Evolutionary conservation across 2,888 invertebrate species (phyloP), one percentile per base, ranked within the genome.

Genomic region (Ophion obscuratus): DNA sequence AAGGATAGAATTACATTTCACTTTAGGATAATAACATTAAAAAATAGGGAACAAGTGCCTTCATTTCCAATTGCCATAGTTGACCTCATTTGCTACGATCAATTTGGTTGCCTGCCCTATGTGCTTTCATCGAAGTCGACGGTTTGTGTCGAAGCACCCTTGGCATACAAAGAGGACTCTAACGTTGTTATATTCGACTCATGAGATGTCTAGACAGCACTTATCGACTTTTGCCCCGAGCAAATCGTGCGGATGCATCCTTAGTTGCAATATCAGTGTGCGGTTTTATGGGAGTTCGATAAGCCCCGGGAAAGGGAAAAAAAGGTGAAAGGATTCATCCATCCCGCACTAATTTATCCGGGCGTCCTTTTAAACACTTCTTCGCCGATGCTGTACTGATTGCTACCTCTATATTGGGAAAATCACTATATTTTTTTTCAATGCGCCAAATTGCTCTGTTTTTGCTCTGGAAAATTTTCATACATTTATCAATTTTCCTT

Each of bases 141-240:
- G 9, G 64, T 20, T 66, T 27, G 10, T 47, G 24, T 44, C 20
- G 4, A 47, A 68, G 27, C 20, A n/a, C 7, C 53, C 11, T 64
- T 24, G 24, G 9, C 14, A 11, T 59, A 11, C 66, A 77, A 77
- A 40, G 73, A 77, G 44, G 71, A 47, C 20, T 81, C 31, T 10
- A 81, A 62, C 68, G 61, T 17, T 70, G 40, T 62, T 44, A 17
- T 57, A 68, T 68, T 73, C 36, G 67, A 59, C 62, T 78, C 78
- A 44, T 20, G 67, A 74, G 73, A 74, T 17, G 78, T 59, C 77
- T 66, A 59, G 66, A 59, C 83, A 44, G 66, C 59, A 74, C 75
- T 84, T 76, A 84, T 84, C 80, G 75, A 84, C 75, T 75, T 84
- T 84, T 76, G 75, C 80, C 80, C 47, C 44, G 75, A 76, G 75